These are phyloP conservation scores for Liposcelis brunnea DNA, from an alignment of 2,888 invertebrate species.

Conservation along the genomic window DNA sequence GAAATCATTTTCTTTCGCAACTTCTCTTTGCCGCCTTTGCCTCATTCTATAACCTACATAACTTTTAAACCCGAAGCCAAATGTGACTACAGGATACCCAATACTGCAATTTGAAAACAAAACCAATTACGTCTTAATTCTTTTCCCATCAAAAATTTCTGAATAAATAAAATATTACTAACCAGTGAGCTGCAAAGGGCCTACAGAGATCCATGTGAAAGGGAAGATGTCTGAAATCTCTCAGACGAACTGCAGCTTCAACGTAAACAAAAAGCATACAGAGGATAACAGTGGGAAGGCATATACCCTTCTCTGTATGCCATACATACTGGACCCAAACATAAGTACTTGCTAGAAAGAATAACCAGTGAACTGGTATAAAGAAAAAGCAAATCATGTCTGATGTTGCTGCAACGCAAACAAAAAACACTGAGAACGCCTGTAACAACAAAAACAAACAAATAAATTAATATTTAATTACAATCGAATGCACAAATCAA, in stretches of 20 bases:
- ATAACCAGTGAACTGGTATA: constrained; percentile 94
- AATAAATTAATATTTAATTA: neutral
- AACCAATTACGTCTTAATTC: constrained; percentile 10
- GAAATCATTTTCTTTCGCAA: constrained; percentile 89
- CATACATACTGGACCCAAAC: constrained; percentile 98
- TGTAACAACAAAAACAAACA: constrained; percentile 29
- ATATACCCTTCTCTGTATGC: constrained; percentile 91
- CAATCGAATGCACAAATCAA: neutral
- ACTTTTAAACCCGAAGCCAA: constrained; percentile 91
- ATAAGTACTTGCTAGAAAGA: constrained; percentile 95
- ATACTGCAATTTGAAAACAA: constrained; percentile 38
- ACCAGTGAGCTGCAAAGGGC: constrained; percentile 95
- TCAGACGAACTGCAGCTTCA: constrained; percentile 76
- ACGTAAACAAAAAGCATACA: constrained; percentile 91
- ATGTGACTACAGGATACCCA: constrained; percentile 86
- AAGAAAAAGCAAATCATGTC: constrained; percentile 98
- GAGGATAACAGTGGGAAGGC: constrained; percentile 82
- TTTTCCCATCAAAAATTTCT: constrained; percentile 4
- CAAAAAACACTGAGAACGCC: constrained; percentile 96
- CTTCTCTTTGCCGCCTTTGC: constrained; percentile 77
- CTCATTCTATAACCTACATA: constrained; percentile 80
- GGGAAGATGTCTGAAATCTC: constrained; percentile 65
- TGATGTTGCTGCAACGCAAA: constrained; percentile 92
- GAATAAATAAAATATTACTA: constrained; percentile 22
- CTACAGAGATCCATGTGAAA: constrained; percentile 78